A percentile compares a stretch with the other conserved stretches of the same genome.
phyloP scores from a whole-genome alignment of 2,888 invertebrate genomes.

The Pristionchus entomophagus region DNA sequence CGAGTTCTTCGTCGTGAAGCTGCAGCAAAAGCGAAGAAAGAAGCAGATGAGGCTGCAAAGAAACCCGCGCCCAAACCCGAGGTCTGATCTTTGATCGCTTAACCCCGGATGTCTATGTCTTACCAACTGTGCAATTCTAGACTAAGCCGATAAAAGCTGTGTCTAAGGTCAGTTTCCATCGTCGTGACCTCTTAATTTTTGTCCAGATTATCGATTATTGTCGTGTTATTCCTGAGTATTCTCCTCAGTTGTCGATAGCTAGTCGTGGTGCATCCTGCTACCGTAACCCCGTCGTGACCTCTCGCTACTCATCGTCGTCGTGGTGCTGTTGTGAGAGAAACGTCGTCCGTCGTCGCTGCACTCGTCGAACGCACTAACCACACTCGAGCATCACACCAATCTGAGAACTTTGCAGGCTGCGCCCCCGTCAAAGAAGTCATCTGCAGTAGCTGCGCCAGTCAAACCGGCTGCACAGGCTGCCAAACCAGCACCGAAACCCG shows the following conservation, averaged over 20 bases:
- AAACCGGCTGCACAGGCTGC: neutral
- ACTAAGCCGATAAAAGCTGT: neutral
- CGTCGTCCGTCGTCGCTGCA: conserved; percentile 13
- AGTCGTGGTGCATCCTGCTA: neutral
- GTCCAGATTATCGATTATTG: too few relatives aligned
- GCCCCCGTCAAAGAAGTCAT: neutral
- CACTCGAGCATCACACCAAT: conserved; percentile 8
- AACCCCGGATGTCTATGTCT: neutral
- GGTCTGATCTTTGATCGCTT: conserved; percentile 1
- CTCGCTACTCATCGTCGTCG: neutral
- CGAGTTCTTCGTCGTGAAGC: conserved; percentile 69
- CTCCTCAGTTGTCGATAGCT: conserved; percentile 20
- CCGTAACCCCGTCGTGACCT: conserved; percentile 30
- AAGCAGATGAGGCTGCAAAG: conserved; percentile 61
- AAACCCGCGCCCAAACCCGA: conserved; percentile 50
- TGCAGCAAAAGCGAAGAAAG: conserved; percentile 59
- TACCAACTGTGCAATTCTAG: neutral
- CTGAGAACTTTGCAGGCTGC: neutral
- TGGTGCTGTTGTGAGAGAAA: conserved; percentile 1
- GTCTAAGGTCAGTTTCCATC: conserved; percentile 18
- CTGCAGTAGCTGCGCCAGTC: neutral
- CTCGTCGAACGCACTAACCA: conserved; percentile 3
- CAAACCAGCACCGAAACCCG: neutral
- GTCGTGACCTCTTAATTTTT: neutral
- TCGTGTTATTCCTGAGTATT: neutral